Evolutionary conservation across 2,888 invertebrate species (phyloP).

Genomic region (Drosophila imparisetae): DNA sequence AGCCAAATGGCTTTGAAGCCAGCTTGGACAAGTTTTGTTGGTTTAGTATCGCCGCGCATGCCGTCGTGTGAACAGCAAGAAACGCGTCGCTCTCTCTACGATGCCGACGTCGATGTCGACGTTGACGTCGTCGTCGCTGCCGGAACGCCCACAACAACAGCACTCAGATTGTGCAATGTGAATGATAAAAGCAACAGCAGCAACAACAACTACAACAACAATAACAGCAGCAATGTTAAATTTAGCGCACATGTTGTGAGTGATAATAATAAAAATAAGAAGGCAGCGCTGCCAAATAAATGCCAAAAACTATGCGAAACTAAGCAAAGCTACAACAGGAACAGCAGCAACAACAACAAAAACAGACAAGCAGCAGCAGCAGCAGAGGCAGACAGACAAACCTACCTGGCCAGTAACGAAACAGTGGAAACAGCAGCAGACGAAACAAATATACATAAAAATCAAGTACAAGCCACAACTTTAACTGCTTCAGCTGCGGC

Average conservation of each 20-base stretch:
- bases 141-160: constrained; percentile 71
- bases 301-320: constrained; percentile 78
- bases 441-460: constrained; percentile 78
- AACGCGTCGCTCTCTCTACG: constrained; percentile 55
- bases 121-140: constrained; percentile 44
- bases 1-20: constrained; percentile 70
- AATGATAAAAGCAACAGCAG: constrained; percentile 63
- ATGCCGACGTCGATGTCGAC: constrained; percentile 25
- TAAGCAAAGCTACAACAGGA: constrained; percentile 46
- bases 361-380: constrained; percentile 20
- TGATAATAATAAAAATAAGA: constrained; percentile 49
- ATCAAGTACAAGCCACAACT: constrained; percentile 73
- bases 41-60: constrained; percentile 80
- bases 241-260: constrained; percentile 54
- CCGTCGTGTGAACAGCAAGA: constrained; percentile 78
- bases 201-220: constrained; percentile 45
- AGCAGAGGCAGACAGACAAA: constrained; percentile 63
- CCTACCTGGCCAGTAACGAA: constrained; percentile 78
- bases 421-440: constrained; percentile 73
- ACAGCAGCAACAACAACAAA: constrained; percentile 18
- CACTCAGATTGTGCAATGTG: constrained; percentile 72
- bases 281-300: constrained; percentile 61
- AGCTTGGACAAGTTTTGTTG: constrained; percentile 77
- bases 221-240: constrained; percentile 43
- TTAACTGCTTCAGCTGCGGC: constrained; percentile 45